These are phyloP conservation scores for Drosophila cardini DNA, from an alignment of 1,140 invertebrate species.

Conservation along the genomic window DNA sequence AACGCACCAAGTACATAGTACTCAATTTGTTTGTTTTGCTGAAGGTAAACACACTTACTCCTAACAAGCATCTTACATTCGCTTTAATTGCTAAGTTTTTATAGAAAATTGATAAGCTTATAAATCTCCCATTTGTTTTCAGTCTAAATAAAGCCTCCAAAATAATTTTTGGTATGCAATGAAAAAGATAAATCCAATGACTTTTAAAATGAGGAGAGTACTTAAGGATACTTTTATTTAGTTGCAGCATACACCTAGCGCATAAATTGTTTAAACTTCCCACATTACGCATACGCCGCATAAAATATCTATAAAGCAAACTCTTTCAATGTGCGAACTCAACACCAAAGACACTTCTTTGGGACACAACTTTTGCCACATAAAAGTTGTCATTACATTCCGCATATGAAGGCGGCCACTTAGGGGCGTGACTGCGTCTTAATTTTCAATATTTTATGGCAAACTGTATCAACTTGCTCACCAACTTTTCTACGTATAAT, in stretches of 20 bases:
- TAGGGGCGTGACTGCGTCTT: slow-evolving; percentile 54
- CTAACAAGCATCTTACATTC: slow-evolving; percentile 26
- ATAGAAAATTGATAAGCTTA: background rate
- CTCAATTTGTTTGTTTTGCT: slow-evolving; percentile 50
- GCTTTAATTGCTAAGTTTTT: background rate
- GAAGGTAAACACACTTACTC: slow-evolving; percentile 53
- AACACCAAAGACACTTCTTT: slow-evolving; percentile 5
- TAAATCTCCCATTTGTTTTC: slow-evolving; percentile 7
- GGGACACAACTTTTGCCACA: slow-evolving; percentile 59
- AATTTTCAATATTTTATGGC: slow-evolving; percentile 75
- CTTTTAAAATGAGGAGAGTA: no score
- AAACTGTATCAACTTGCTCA: slow-evolving; percentile 50
- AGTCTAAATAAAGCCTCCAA: no score
- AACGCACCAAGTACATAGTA: slow-evolving; percentile 34
- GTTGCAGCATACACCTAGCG: slow-evolving; percentile 13
- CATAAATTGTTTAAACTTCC: slow-evolving; percentile 72
- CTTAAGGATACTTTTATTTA: no score
- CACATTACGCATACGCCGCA: slow-evolving; percentile 72
- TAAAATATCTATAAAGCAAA: slow-evolving; percentile 71
- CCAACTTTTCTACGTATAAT: slow-evolving; percentile 60
- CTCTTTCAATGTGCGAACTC: slow-evolving; percentile 69
- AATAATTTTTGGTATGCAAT: no score
- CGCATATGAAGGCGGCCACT: slow-evolving; percentile 13
- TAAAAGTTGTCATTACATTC: slow-evolving; percentile 53
- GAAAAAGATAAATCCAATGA: no score